Conservation (phyloP, 1,140 invertebrate species). For the Drosophila nebulosa region DNA sequence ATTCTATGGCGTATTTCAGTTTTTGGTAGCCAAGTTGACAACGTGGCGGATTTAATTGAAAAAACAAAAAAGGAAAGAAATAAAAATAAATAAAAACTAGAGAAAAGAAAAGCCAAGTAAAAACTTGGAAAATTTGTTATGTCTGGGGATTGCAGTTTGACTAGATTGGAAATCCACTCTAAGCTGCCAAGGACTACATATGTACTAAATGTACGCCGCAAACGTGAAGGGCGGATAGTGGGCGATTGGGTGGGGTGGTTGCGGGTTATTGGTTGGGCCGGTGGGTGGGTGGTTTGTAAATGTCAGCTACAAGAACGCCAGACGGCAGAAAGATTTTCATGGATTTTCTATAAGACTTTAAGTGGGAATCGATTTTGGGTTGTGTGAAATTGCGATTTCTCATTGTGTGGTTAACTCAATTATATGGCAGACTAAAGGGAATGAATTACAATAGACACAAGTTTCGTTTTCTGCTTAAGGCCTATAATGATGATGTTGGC, state of each 20-base stretch:
- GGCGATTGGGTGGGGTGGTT: not conserved
- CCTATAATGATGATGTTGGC: too few species aligned
- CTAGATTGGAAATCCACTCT: conserved; percentile 46
- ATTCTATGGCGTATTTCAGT: not conserved
- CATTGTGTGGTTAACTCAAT: not conserved
- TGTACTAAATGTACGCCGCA: not conserved
- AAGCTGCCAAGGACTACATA: conserved; percentile 26
- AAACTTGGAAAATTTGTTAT: conserved; percentile 29
- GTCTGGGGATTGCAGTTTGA: conserved; percentile 17
- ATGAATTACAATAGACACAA: not conserved
- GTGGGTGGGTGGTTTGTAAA: not conserved
- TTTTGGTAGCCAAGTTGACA: conserved; percentile 5
- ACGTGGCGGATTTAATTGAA: conserved; percentile 8
- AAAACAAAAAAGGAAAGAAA: not conserved
- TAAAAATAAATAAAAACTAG: not conserved
- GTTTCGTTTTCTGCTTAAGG: not conserved
- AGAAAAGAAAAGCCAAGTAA: conserved; percentile 15
- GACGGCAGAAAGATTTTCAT: not conserved
- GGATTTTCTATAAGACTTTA: not conserved
- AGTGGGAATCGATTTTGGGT: not conserved
- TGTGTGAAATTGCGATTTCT: not conserved
- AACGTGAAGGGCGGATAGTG: not conserved
- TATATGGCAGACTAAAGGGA: not conserved
- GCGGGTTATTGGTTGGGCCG: too few species aligned
- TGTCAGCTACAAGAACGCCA: not conserved